Evolutionary conservation across 2,113 vertebrate genomes (phyloP).

Genomic region (Rhinoderma darwinii): DNA sequence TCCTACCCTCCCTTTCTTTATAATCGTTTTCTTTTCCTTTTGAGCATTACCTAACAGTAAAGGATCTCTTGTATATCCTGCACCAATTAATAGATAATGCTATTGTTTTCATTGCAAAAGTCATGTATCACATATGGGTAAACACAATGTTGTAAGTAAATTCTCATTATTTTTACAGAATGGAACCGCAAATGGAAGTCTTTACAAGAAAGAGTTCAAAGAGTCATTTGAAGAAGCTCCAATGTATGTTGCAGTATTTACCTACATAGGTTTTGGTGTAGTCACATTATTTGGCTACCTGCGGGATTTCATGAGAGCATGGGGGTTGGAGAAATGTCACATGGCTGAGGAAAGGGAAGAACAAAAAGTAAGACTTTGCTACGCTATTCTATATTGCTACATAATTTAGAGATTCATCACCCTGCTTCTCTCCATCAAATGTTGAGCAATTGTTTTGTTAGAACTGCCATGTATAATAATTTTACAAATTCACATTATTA

Average conservation of each 20-base stretch:
- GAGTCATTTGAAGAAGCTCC: constrained; percentile 88
- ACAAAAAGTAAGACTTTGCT: constrained; percentile 81
- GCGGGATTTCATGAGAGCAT: constrained; percentile 89
- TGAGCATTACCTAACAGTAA: too few relatives aligned
- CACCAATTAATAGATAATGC: too few relatives aligned
- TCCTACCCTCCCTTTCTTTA: too few relatives aligned
- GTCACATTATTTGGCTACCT: constrained; percentile 91
- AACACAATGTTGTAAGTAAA: background rate
- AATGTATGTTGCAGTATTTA: constrained; percentile 87
- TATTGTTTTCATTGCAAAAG: background rate
- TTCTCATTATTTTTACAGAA: constrained; percentile 76
- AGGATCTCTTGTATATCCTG: too few relatives aligned
- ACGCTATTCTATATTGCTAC: background rate
- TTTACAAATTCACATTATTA: background rate
- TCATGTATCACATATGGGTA: background rate
- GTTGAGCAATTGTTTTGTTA: background rate
- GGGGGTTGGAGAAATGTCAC: constrained; percentile 86
- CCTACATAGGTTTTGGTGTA: constrained; percentile 88
- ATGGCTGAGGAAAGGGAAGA: constrained; percentile 83
- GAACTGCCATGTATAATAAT: too few relatives aligned
- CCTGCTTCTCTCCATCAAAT: background rate
- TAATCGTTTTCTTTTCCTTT: too few relatives aligned
- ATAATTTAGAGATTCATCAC: background rate
- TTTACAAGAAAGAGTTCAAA: constrained; percentile 68
- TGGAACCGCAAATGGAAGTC: constrained; percentile 66